Percentiles rank a stretch among this genome's conserved stretches.
Evolutionary conservation across 2,888 invertebrate species (phyloP).

Genomic region (Synanthedon myopaeformis): DNA sequence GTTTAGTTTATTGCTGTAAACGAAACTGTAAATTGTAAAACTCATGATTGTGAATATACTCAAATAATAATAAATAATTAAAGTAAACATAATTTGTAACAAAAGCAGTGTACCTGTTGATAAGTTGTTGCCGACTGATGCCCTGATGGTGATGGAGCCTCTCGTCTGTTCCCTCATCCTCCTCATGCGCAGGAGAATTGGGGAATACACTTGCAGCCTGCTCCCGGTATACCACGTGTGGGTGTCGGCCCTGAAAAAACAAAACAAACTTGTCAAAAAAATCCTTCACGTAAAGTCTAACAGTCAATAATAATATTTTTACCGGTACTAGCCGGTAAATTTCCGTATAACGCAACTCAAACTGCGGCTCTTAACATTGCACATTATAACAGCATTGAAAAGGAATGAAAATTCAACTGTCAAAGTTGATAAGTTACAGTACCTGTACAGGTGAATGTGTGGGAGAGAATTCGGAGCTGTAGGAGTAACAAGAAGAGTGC

Average conservation of each 20-base stretch:
- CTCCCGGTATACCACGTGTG: conserved; percentile 53
- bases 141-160: conserved; percentile 75
- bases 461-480: conserved; percentile 83
- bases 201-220: conserved; percentile 31
- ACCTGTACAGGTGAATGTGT: conserved; percentile 91
- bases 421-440: conserved; percentile 1
- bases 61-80: not conserved
- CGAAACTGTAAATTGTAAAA: no score
- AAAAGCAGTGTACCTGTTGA: conserved; percentile 71
- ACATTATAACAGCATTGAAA: no score
- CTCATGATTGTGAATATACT: not conserved
- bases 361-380: no score
- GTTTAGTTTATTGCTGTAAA: no score
- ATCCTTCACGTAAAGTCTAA: no score
- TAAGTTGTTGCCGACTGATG: conserved; percentile 88
- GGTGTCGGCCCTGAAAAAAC: conserved; percentile 46
- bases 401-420: no score
- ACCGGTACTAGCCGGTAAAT: no score
- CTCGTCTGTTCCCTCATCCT: conserved; percentile 53
- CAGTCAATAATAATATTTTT: no score
- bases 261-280: not conserved
- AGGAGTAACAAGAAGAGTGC: conserved; percentile 89
- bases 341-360: no score
- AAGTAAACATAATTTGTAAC: not conserved
- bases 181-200: conserved; percentile 49